Conservation (phyloP, 2,888 invertebrate genomes). For the Petrolisthes cinctipes region DNA sequence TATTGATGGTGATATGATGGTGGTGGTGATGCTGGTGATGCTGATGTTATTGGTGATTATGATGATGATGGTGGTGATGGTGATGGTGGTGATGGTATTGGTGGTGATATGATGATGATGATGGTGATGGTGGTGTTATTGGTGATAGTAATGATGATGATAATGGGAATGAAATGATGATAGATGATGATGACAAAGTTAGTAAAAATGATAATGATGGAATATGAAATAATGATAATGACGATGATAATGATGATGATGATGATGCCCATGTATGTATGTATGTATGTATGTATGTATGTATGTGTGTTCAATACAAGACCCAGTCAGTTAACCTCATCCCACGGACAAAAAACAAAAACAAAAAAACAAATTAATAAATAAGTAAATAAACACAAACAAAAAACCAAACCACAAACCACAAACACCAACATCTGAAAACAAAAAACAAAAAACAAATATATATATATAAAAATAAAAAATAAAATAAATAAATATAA, state of each 20-base stretch:
- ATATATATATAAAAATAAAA: neutral
- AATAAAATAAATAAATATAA: neutral
- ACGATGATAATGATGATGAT: neutral
- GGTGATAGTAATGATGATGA: neutral
- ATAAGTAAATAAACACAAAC: neutral
- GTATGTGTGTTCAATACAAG: too few relatives aligned
- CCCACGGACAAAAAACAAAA: neutral
- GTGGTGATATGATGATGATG: neutral
- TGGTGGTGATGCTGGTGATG: neutral
- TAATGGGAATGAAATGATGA: neutral
- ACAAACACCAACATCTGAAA: too few relatives aligned
- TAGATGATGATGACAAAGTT: neutral
- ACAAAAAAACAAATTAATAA: neutral
- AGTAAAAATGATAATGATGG: neutral
- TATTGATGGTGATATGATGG: neutral
- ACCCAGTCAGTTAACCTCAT: neutral
- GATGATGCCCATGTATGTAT: neutral
- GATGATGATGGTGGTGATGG: neutral
- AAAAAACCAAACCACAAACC: too few relatives aligned
- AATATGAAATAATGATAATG: neutral
- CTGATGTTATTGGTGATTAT: neutral
- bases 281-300: too few relatives aligned
- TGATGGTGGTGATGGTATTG: neutral
- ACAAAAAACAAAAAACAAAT: too few relatives aligned
- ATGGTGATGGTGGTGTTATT: neutral